These are phyloP conservation scores for Lasaia peninsularis DNA, from an alignment of 1,140 invertebrate species.

Conservation along the genomic window DNA sequence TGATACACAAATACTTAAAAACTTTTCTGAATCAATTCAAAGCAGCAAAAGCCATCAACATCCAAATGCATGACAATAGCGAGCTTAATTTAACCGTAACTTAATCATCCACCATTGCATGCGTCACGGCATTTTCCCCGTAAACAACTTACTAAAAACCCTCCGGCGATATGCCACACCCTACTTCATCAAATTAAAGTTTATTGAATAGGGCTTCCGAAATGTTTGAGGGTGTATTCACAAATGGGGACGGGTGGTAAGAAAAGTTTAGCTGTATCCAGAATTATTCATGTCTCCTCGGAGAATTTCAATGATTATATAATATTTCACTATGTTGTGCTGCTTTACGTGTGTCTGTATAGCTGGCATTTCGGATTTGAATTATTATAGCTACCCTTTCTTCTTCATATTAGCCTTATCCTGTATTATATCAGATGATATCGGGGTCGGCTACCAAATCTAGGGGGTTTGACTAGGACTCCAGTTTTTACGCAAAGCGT, in stretches of 20 bases:
- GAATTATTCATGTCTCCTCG: slow-evolving; percentile 61
- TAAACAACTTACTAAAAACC: slow-evolving; percentile 25
- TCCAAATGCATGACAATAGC: not conserved
- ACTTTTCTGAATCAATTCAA: not conserved
- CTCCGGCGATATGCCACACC: slow-evolving; percentile 20
- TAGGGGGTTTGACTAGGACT: too few relatives aligned
- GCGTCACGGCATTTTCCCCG: slow-evolving; percentile 21
- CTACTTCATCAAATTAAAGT: slow-evolving; percentile 43
- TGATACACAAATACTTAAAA: not conserved
- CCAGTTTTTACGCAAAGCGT: too few relatives aligned
- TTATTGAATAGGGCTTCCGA: slow-evolving; percentile 35
- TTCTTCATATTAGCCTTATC: too few relatives aligned
- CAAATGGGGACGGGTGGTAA: slow-evolving; percentile 18
- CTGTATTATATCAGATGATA: too few relatives aligned
- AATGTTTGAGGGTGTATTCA: slow-evolving; percentile 30
- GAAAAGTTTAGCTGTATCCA: slow-evolving; percentile 44
- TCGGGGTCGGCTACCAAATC: too few relatives aligned
- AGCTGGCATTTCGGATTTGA: too few relatives aligned
- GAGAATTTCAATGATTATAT: slow-evolving; percentile 44
- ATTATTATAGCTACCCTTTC: too few relatives aligned
- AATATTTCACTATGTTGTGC: not conserved
- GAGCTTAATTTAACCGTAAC: not conserved
- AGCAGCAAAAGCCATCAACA: not conserved
- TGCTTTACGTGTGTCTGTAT: not conserved
- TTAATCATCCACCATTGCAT: slow-evolving; percentile 20